Base-by-base conservation (phyloP, 1,140 invertebrate species). In the Asbolus verrucosus region DNA sequence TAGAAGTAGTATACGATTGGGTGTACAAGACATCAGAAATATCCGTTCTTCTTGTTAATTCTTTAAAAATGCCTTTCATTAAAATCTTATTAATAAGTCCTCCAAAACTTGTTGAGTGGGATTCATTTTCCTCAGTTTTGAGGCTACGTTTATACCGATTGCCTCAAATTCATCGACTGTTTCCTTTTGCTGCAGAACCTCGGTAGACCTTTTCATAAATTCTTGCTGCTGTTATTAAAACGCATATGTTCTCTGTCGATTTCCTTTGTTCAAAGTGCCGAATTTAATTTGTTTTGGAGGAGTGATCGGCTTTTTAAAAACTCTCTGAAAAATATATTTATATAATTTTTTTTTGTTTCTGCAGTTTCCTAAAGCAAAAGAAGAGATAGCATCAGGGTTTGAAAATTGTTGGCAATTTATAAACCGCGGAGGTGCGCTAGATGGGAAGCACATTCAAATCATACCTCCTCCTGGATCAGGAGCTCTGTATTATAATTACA, bases 401-500 rank as follows among this genome's bases (percentile, higher is more conserved):
- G 11, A 69, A 43, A 6, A 6, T 24, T 0, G 11, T 27, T 69
- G 67, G 67, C 31, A 62, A 31, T 24, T 69, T 2, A 38, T 61
- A 3, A 69, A 69, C 21, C 62, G 50, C 38, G 59, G 36, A 14
- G 67, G 67, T 18, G 67, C 54, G 6, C 6, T 62, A 2, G 54
- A 69, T 46, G 67, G 67, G 18, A 69, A 69, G 15, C 67, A 69
- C 18, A 69, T 69, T n/a, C n/a, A 54, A 6, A 69, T 69, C 41
- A n/a, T 41, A 27, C 67, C 14, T 13, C 54, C 33, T 0, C 36
- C 50, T 6, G 0, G 15, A 14, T 9, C 21, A 24, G 54, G 50
- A 16, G 38, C 59, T 16, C 19, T 11, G 8, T 69, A 43, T 21
- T 69, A 69, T 31, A 69, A 69, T 27, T 62, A 62, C 24, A 69